Percentiles rank a stretch among this genome's conserved stretches.
phyloP scores from a whole-genome alignment of 2,113 vertebrate genomes.

The Ammospiza caudacuta region DNA sequence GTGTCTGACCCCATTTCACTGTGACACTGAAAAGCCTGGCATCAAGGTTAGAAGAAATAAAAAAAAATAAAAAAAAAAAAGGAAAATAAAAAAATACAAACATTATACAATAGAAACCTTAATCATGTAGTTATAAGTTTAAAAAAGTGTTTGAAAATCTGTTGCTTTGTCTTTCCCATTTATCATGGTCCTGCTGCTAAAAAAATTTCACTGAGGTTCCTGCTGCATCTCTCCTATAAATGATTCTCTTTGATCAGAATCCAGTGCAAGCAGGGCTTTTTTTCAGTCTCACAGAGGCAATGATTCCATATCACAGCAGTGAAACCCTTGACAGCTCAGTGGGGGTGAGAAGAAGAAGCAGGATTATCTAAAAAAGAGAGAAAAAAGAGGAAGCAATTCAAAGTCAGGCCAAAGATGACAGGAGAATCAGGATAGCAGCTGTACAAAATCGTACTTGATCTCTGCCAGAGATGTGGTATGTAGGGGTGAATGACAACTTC shows the following conservation, averaged over 20 bases:
- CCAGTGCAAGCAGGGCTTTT: conserved; percentile 45
- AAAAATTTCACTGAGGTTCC: conserved; percentile 59
- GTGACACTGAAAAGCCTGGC: neutral
- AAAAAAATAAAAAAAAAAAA: neutral
- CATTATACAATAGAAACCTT: neutral
- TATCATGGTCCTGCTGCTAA: conserved; percentile 41
- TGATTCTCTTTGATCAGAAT: conserved; percentile 79
- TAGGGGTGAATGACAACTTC: conserved; percentile 68
- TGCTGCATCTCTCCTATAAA: conserved; percentile 71
- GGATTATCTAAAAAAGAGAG: conserved; percentile 43
- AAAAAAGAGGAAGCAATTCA: conserved; percentile 59
- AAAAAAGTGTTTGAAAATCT: conserved; percentile 22
- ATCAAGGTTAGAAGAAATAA: neutral
- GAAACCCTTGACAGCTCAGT: conserved; percentile 74
- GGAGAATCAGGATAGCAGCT: conserved; percentile 54
- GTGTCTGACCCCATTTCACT: neutral
- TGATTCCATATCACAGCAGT: conserved; percentile 68
- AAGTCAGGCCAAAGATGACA: conserved; percentile 70
- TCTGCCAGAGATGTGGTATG: conserved; percentile 48
- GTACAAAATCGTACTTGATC: conserved; percentile 63
- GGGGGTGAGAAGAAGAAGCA: conserved; percentile 58
- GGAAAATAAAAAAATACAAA: neutral
- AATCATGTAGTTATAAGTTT: conserved; percentile 20
- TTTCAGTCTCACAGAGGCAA: conserved; percentile 64
- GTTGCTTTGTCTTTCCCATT: conserved; percentile 48